phyloP scores from a whole-genome alignment of 2,797 vertebrate species.

The Anomalospiza imberbis region DNA sequence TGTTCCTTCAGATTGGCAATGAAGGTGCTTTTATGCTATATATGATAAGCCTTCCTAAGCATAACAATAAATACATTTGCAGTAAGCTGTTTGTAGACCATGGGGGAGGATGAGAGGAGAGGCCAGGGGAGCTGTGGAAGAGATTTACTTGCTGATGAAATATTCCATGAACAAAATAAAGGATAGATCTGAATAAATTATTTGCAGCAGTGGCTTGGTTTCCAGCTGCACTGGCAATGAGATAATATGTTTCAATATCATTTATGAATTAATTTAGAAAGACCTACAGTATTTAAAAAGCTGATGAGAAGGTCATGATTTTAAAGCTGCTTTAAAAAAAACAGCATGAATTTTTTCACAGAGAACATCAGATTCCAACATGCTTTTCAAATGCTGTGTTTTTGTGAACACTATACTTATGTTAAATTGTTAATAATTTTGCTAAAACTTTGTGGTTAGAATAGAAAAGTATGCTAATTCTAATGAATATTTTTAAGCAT shows the following conservation, averaged over 20 bases:
- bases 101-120: not conserved
- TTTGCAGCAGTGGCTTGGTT: not conserved
- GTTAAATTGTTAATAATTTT: not conserved
- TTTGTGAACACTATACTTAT: not conserved
- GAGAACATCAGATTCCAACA: not conserved
- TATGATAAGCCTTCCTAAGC: not conserved
- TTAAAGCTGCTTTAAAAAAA: not conserved
- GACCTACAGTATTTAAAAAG: not conserved
- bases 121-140: not conserved
- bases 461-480: not conserved
- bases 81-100: not conserved
- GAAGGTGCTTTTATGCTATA: not conserved
- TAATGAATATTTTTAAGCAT: not conserved
- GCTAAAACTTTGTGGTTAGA: not conserved
- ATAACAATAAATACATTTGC: not conserved
- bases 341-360: not conserved
- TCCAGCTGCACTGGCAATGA: not conserved
- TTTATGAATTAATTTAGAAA: not conserved
- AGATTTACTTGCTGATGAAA: not conserved
- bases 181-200: slow-evolving; percentile 13
- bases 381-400: not conserved
- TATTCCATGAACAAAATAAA: not conserved
- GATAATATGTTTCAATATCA: not conserved
- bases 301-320: not conserved
- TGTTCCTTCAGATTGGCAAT: not conserved